phyloP scores from a whole-genome alignment of 1,140 invertebrate species.

The Lutraria rhynchaena region DNA sequence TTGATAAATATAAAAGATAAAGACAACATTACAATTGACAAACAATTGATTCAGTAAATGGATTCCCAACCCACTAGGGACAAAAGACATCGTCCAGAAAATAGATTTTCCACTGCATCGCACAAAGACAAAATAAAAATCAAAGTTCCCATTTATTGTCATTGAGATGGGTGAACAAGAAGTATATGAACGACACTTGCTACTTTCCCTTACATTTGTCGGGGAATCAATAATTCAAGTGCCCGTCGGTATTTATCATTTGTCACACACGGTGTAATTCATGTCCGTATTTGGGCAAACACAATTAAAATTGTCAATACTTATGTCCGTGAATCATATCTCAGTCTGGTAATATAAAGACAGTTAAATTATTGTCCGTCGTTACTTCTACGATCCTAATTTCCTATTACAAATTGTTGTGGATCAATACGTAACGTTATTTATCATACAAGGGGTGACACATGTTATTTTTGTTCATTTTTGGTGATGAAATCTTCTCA shows the following conservation, averaged over 20 bases:
- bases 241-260: slow-evolving; percentile 54
- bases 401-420: slow-evolving; percentile 56
- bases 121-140: slow-evolving; percentile 60
- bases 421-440: slow-evolving; percentile 50
- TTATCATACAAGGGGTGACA: slow-evolving; percentile 59
- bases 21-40: slow-evolving; percentile 49
- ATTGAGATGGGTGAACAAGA: slow-evolving; percentile 1
- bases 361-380: slow-evolving; percentile 60
- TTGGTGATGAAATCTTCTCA: slow-evolving; percentile 34
- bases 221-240: slow-evolving; percentile 52
- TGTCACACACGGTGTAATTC: slow-evolving; percentile 46
- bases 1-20: slow-evolving; percentile 62
- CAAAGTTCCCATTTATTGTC: slow-evolving; percentile 58
- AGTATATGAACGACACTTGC: slow-evolving; percentile 33
- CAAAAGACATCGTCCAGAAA: slow-evolving; percentile 53
- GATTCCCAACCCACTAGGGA: slow-evolving; percentile 43
- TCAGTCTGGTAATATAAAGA: slow-evolving; percentile 36
- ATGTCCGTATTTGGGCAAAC: slow-evolving; percentile 56
- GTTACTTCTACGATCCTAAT: slow-evolving; percentile 45
- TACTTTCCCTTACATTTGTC: slow-evolving; percentile 23
- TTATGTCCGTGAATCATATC: slow-evolving; percentile 58
- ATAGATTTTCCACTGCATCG: slow-evolving; percentile 51
- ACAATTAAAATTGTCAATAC: slow-evolving; percentile 64
- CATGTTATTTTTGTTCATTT: slow-evolving; percentile 58
- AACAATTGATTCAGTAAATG: slow-evolving; percentile 61